Evolutionary conservation across 2,113 vertebrate species (phyloP), one percentile per base, ranked within the genome.

Genomic region (Lucifuga dentata): DNA sequence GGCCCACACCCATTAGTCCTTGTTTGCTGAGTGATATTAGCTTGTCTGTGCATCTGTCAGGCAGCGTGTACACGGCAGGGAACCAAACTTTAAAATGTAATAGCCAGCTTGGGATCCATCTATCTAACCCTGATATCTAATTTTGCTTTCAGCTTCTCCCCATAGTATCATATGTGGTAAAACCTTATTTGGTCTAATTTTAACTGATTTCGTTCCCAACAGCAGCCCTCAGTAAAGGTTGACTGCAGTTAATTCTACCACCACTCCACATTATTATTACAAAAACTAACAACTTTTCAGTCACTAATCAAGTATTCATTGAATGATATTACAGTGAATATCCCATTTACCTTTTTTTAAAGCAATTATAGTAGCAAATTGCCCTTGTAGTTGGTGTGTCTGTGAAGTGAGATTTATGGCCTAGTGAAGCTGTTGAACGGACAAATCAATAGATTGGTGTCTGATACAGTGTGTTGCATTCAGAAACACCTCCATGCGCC

Each of bases 371-470:
- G 56, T 56, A 63, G 67, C 55, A 71, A 62, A 74, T 79, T 88
- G 78, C 29, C 75, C 80, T 71, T 68, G 66, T 60, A 64, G 51
- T 61, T 50, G 66, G 56, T 76, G 35, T 55, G 71, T 53, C 58
- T 84, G 75, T 80, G 75, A 82, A 79, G 78, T 36, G 45, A 81
- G 85, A 90, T 88, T 86, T 87, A 90, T 81, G 61, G 60, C 52
- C 79, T 41, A 53, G 68, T 71, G 73, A 76, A 68, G 79, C 63
- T 68, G 69, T 44, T 70, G 80, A 86, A 86, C 53, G 82, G 72
- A 51, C 45, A 79, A 82, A 88, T 90, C 85, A 85, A 88, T 85
- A 88, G 82, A 80, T 89, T 36, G 11, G 39, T 85, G 84, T 86
- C 76, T 77, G 85, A 86, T 85, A 75, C 67, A 84, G 69, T 73